These are phyloP conservation scores for Zelostemma sp. DNA, from an alignment of 1,140 invertebrate genomes.

Conservation along the genomic window DNA sequence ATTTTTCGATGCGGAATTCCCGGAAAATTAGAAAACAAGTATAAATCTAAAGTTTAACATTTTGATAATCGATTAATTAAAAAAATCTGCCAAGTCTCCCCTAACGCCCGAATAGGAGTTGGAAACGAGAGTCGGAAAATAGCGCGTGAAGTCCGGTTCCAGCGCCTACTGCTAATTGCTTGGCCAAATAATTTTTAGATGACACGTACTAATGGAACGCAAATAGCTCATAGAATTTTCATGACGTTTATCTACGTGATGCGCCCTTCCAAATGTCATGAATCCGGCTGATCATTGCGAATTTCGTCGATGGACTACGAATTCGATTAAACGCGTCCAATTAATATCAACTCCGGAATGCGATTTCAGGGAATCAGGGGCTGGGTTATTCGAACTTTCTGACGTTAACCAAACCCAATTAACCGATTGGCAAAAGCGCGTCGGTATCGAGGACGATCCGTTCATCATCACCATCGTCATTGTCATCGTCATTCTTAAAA, in stretches of 20 bases:
- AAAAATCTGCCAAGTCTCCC: too few relatives aligned
- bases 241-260: not conserved
- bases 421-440: not conserved
- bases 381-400: not conserved
- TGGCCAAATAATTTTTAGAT: slow-evolving; percentile 27
- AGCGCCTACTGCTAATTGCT: slow-evolving; percentile 27
- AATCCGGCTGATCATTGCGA: slow-evolving; percentile 13
- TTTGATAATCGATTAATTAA: too few relatives aligned
- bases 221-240: slow-evolving; percentile 14
- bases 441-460: slow-evolving; percentile 3
- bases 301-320: slow-evolving; percentile 35
- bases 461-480: slow-evolving; percentile 32
- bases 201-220: slow-evolving; percentile 22
- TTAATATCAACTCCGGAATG: not conserved
- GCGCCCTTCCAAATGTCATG: slow-evolving; percentile 15
- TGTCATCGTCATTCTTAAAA: slow-evolving; percentile 38
- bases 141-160: not conserved
- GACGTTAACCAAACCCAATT: not conserved
- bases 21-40: too few relatives aligned
- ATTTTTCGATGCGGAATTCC: too few relatives aligned
- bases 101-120: too few relatives aligned
- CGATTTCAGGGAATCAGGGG: not conserved
- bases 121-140: not conserved
- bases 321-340: not conserved
- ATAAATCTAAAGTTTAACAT: too few relatives aligned